Percentiles rank a stretch among this genome's conserved stretches.
Conservation (phyloP, 2,113 vertebrate genomes). For the Pantherophis guttatus region DNA sequence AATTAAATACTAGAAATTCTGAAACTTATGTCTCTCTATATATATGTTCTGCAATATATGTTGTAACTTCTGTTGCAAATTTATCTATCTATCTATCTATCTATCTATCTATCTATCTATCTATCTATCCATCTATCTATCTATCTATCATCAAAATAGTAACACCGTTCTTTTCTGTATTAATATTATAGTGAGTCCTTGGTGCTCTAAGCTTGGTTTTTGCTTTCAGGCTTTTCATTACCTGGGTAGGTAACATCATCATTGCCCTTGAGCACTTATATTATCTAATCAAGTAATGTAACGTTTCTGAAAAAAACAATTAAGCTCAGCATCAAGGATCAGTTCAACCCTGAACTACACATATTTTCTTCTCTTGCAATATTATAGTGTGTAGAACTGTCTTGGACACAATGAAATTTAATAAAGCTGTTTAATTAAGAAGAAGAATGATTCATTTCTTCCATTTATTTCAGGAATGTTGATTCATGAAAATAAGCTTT, state of each 20-base stretch:
- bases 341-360: neutral
- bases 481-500: constrained; percentile 3
- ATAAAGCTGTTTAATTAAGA: neutral
- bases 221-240: neutral
- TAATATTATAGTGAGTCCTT: neutral
- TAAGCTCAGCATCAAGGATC: neutral
- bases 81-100: no score
- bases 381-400: neutral
- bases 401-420: neutral
- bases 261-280: neutral
- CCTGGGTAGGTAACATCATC: neutral
- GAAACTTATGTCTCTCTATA: neutral
- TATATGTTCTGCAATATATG: neutral
- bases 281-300: neutral
- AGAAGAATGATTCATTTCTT: neutral
- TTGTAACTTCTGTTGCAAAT: neutral
- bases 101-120: neutral
- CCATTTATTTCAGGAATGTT: neutral
- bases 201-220: neutral
- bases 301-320: neutral
- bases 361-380: neutral
- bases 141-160: no score
- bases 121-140: no score
- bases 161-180: neutral
- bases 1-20: neutral